Evolutionary conservation across 2,797 vertebrate species (phyloP), one percentile per base, ranked within the genome.

Genomic region (Carcharodon carcharias): DNA sequence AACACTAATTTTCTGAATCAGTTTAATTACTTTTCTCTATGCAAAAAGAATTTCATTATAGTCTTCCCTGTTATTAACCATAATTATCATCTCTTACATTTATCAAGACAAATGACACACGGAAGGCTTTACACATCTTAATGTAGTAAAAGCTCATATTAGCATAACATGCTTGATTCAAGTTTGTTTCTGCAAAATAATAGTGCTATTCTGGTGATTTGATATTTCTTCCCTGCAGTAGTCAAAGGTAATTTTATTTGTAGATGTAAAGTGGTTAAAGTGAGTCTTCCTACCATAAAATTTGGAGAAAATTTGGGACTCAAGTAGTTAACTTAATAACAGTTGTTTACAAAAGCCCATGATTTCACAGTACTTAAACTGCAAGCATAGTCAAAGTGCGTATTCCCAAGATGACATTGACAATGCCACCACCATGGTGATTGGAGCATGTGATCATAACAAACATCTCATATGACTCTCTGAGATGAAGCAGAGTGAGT

Each of bases 381-480:
- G 40, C 50, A 95, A 95, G 67, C 67, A 95, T 73, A 73, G 94
- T 50, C 94, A 95, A 95, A 73, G 50, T 73, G 50, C 45, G 6
- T 73, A 54, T 77, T 95, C 94, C 69, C 69, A 54, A 73, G 50
- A 95, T 95, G 94, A 95, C 69, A 73, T 95, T 95, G 67, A 73
- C 94, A 95, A 35, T 77, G 94, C 67, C 94, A 95, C 69, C 94
- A 58, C 94, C 94, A 73, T 95, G 94, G 94, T 45, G 54, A 95
- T 50, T 56, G 65, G 69, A 77, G 11, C 94, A 95, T 95, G 94
- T 95, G 94, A 95, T 95, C 94, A 95, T 35, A 95, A 95, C 94
- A 95, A 95, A 73, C 94, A 95, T 95, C 94, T 95, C 94, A 95
- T 95, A 95, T 95, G 94, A 95, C 94, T 95, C 40, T 56, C 67